Evolutionary conservation across 1,140 invertebrate genomes (phyloP).

Genomic region (Brachionus rubens): DNA sequence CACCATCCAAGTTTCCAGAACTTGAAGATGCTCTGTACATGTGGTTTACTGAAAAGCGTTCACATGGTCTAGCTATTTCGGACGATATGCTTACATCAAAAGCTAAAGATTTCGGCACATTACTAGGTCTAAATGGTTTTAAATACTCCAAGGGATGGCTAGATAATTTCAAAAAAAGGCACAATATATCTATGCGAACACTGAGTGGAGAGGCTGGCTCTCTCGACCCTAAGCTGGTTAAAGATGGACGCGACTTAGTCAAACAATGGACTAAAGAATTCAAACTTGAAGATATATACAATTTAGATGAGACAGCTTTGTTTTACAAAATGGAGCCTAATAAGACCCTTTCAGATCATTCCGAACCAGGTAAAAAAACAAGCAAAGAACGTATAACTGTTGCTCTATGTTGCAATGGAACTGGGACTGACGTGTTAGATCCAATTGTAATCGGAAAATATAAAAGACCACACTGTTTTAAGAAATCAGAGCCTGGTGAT

Average conservation of each 20-base stretch:
- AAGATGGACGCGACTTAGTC: conserved; percentile 31
- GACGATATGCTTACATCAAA: too few relatives aligned
- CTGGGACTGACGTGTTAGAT: conserved; percentile 46
- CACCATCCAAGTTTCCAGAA: too few relatives aligned
- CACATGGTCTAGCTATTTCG: too few relatives aligned
- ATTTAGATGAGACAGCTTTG: conserved; percentile 48
- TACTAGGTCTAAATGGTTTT: too few relatives aligned
- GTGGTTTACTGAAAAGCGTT: too few relatives aligned
- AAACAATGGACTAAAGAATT: conserved; percentile 51
- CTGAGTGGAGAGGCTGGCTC: too few relatives aligned
- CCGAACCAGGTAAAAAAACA: conserved; percentile 29
- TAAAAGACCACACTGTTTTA: conserved; percentile 47
- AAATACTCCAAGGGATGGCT: too few relatives aligned
- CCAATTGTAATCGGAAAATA: conserved; percentile 48
- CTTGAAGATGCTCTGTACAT: too few relatives aligned
- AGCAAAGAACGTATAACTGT: conserved; percentile 46
- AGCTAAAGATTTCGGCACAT: too few relatives aligned
- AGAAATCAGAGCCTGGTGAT: conserved; percentile 35
- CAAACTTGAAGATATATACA: conserved; percentile 52
- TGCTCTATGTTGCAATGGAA: conserved; percentile 35
- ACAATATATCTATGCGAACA: too few relatives aligned
- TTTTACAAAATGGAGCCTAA: conserved; percentile 46
- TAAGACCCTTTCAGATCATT: conserved; percentile 43
- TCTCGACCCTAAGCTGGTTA: too few relatives aligned
- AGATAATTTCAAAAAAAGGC: too few relatives aligned